Evolutionary conservation across 2,797 vertebrate species (phyloP).

Genomic region (Alauda arvensis): DNA sequence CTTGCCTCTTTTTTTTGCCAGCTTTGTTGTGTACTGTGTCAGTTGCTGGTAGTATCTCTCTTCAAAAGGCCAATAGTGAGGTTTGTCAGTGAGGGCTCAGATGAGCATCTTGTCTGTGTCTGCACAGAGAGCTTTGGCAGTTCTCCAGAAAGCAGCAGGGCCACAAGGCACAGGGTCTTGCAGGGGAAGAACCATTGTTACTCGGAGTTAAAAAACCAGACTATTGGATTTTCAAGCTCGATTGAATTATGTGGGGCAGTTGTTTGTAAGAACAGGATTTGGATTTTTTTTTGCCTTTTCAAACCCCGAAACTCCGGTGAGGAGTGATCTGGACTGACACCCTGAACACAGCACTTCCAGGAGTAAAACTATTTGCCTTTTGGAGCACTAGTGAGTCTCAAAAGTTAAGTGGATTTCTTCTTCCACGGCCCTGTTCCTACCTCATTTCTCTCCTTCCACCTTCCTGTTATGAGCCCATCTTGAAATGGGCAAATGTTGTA

Average conservation of each 20-base stretch:
- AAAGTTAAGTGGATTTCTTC: not conserved
- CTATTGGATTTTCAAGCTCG: not conserved
- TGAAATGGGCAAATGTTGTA: not conserved
- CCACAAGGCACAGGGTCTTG: not conserved
- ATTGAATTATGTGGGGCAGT: not conserved
- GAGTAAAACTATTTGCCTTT: not conserved
- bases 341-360: not conserved
- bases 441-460: not conserved
- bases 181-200: not conserved
- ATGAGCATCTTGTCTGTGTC: not conserved
- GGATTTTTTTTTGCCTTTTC: not conserved
- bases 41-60: not conserved
- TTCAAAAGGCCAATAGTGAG: not conserved
- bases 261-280: not conserved
- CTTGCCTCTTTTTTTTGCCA: not conserved
- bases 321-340: not conserved
- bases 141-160: not conserved
- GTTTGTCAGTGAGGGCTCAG: not conserved
- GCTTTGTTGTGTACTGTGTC: not conserved
- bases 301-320: not conserved
- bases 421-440: not conserved
- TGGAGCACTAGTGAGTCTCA: not conserved
- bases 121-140: not conserved
- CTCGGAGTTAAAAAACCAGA: fast-evolving
- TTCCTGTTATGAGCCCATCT: fast-evolving